Evolutionary conservation across 2,888 invertebrate species (phyloP), one percentile per base, ranked within the genome.

Genomic region (Carterocephalus palaemon): DNA sequence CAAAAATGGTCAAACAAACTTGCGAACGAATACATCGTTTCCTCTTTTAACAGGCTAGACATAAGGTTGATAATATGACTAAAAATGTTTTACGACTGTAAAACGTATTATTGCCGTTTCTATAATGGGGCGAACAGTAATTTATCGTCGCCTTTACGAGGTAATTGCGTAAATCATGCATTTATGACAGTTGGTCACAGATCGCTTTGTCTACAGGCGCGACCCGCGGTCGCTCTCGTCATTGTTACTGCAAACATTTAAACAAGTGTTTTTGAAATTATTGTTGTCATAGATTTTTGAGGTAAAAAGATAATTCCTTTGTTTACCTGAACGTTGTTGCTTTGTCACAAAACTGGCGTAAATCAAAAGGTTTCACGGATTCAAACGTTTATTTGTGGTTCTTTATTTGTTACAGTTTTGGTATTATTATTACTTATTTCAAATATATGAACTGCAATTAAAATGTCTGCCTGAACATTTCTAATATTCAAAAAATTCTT

Each of bases 151-250:
- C 75, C 78, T 79, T 80, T 77, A 73, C 73, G 69, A 74, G 71
- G 73, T 77, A 76, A 80, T 82, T 76, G 81, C 76, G 81, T 86
- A 86, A 85, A 86, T 86, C 86, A 86, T 80, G 67, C 66, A 80
- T 86, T 86, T 86, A 86, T 85, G 86, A 85, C 86, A 81, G 68
- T 60, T 62, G 62, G 67, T 72, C 66, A 67, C 70, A 66, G 65
- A 60, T 58, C 57, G 65, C 70, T 74, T 81, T 83, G 84, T 82
- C 74, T 81, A 68, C 68, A 57, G 59, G 67, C 63, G 60, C 59
- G 63, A 20, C 67, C 65, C 59, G 67, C 59, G 66, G 70, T 67
- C 61, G 60, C 71, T 67, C 67, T 75, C 62, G 60, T 70, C 69
- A 67, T 69, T 64, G 60, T 62, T 49, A 69, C 62, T 57, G 64